Percentiles rank a stretch among this genome's conserved stretches.
Conservation (phyloP, 2,113 vertebrate genomes). For the Lepus americanus region DNA sequence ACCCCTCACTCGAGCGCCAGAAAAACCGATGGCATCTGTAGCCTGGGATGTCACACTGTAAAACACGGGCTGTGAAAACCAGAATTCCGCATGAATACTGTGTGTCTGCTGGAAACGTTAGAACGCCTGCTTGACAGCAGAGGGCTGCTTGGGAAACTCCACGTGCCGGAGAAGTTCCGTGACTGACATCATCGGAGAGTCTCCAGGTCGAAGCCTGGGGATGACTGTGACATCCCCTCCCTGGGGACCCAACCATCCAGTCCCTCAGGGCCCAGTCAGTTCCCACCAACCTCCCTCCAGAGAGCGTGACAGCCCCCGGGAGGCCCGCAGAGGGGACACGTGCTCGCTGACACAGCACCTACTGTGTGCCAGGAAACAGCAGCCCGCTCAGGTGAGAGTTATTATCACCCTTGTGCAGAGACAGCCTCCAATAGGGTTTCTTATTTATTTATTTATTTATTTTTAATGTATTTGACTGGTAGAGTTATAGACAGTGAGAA, state of each 20-base stretch:
- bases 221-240: neutral
- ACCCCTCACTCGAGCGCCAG: neutral
- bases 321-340: too few relatives aligned
- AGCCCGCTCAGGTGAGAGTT: neutral
- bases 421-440: neutral
- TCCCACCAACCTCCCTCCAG: neutral
- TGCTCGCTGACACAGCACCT: accelerated
- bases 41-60: conserved; percentile 24
- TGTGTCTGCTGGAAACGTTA: conserved; percentile 34
- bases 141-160: conserved; percentile 16
- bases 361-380: neutral
- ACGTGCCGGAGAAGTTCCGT: neutral
- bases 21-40: conserved; percentile 66
- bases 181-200: neutral
- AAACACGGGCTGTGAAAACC: conserved; percentile 59
- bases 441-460: too few relatives aligned
- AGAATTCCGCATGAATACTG: conserved; percentile 31
- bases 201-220: neutral
- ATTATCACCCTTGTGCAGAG: neutral
- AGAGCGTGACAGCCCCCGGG: neutral
- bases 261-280: neutral
- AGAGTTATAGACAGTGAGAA: too few relatives aligned
- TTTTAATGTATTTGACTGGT: too few relatives aligned
- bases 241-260: neutral
- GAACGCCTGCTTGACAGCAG: conserved; percentile 35